These are phyloP conservation scores for Valencia hispanica DNA, from an alignment of 2,797 vertebrate species.

Conservation along the genomic window DNA sequence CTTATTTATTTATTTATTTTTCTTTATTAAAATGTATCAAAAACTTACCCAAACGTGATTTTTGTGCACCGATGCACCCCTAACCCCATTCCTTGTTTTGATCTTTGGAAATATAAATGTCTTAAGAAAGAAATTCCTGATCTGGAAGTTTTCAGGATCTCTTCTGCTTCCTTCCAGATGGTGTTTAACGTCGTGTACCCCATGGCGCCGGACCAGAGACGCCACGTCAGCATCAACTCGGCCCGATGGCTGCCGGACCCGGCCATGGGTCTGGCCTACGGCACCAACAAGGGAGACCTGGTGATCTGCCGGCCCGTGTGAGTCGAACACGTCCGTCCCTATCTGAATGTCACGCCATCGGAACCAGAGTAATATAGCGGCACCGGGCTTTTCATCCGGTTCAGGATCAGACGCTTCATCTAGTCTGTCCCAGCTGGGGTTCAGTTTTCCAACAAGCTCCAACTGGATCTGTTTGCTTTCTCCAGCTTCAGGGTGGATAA, in stretches of 20 bases:
- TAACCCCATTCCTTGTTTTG: too few relatives aligned
- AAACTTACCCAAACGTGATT: too few relatives aligned
- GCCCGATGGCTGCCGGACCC: constrained; percentile 98
- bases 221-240: constrained; percentile 99
- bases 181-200: constrained; percentile 98
- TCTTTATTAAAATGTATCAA: too few relatives aligned
- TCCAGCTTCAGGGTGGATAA: too few relatives aligned
- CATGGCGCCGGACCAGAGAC: constrained; percentile 97
- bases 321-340: constrained; percentile 67
- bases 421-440: not conserved
- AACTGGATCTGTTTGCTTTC: too few relatives aligned
- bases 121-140: not conserved
- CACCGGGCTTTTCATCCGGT: too few relatives aligned
- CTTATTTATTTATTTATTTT: too few relatives aligned
- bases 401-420: not conserved
- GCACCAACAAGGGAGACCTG: constrained; percentile 98
- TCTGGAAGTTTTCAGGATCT: not conserved
- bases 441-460: too few relatives aligned
- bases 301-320: constrained; percentile 98
- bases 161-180: constrained; percentile 79
- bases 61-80: too few relatives aligned
- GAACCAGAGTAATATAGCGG: not conserved
- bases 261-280: constrained; percentile 95
- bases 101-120: not conserved
- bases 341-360: not conserved